Conservation (phyloP, 2,797 vertebrate species). For the Chelon auratus region DNA sequence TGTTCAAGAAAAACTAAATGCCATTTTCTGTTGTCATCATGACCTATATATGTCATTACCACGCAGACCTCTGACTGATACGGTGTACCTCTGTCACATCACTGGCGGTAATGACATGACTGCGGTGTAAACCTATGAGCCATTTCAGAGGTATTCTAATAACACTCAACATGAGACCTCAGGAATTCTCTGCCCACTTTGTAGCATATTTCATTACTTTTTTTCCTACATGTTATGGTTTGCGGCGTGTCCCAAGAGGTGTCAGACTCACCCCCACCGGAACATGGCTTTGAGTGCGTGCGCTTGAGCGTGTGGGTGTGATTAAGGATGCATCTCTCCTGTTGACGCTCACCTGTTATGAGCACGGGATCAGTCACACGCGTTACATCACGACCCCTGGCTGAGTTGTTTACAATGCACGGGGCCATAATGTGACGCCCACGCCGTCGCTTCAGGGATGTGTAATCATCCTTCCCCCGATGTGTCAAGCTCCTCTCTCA, state of each 20-base stretch:
- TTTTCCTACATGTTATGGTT: constrained; percentile 44
- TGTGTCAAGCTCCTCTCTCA: constrained; percentile 62
- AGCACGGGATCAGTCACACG: constrained; percentile 54
- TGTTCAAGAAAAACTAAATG: constrained; percentile 33
- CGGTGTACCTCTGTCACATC: constrained; percentile 54
- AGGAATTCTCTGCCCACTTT: constrained; percentile 65
- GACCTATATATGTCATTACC: constrained; percentile 56
- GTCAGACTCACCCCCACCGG: constrained; percentile 37
- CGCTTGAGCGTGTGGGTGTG: constrained; percentile 27
- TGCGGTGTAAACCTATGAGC: constrained; percentile 57
- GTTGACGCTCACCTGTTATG: constrained; percentile 66
- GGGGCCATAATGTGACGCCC: constrained; percentile 52
- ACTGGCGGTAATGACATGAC: constrained; percentile 52
- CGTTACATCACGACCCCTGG: constrained; percentile 62
- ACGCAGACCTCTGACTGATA: constrained; percentile 43
- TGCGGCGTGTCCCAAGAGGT: constrained; percentile 48
- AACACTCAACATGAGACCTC: constrained; percentile 63
- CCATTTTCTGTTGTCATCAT: constrained; percentile 54
- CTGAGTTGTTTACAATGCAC: constrained; percentile 68
- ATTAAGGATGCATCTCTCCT: constrained; percentile 33
- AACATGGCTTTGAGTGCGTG: background rate
- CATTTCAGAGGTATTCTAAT: constrained; percentile 71
- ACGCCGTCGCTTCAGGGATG: constrained; percentile 53
- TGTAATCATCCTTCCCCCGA: constrained; percentile 54
- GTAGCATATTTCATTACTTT: constrained; percentile 41